phyloP scores from a whole-genome alignment of 1,140 invertebrate genomes.

The Rhagoletis zephyria region DNA sequence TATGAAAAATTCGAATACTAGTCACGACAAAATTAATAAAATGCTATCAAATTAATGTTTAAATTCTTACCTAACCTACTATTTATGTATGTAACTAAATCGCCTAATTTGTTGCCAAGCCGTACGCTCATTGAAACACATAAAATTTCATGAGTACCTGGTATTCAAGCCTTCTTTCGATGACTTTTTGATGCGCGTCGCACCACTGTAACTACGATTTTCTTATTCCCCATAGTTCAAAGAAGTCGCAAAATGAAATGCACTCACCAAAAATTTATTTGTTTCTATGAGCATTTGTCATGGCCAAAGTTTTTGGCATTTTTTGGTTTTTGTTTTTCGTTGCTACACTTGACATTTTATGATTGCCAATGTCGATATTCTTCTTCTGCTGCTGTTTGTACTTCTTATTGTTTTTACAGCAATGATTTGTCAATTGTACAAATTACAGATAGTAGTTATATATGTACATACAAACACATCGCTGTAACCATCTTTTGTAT shows the following conservation, averaged over 20 bases:
- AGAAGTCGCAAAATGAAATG: not conserved
- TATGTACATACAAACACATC: too few species aligned
- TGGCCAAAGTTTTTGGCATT: not conserved
- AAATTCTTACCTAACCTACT: too few species aligned
- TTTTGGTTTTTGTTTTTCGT: not conserved
- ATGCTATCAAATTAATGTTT: too few species aligned
- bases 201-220: too few species aligned
- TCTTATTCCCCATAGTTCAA: not conserved
- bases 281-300: not conserved
- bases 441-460: not conserved
- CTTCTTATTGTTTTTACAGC: not conserved
- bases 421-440: not conserved
- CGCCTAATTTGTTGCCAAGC: too few species aligned
- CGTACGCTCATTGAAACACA: too few species aligned
- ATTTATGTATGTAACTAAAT: too few species aligned
- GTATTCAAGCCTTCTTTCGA: too few species aligned
- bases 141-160: too few species aligned
- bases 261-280: not conserved
- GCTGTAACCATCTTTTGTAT: not conserved
- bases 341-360: conserved; percentile 25
- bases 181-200: too few species aligned
- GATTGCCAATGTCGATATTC: not conserved
- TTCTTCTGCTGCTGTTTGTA: not conserved
- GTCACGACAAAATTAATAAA: too few species aligned
- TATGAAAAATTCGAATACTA: too few species aligned